Conservation (phyloP, 1,140 invertebrate species). For the Hypsibius dujardini region DNA sequence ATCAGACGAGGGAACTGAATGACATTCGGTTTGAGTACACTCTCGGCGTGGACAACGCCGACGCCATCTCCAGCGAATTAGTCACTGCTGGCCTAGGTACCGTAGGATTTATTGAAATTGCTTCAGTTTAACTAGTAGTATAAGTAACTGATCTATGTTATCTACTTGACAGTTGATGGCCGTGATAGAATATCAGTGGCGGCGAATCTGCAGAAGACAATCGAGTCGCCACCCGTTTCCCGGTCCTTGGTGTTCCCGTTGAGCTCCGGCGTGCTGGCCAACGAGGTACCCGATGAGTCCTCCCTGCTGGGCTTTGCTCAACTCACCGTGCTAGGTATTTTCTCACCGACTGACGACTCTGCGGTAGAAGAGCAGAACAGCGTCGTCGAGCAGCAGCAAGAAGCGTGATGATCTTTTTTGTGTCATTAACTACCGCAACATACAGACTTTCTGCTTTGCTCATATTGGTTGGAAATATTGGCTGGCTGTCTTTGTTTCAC, state of each 20-base stretch:
- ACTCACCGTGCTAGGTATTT: constrained; percentile 48
- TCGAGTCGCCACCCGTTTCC: constrained; percentile 41
- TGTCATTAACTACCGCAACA: too few relatives aligned
- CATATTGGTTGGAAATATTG: too few relatives aligned
- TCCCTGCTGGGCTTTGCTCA: constrained; percentile 87
- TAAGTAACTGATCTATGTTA: neutral
- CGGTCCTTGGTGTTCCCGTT: constrained; percentile 73
- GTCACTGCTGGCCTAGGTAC: constrained; percentile 67
- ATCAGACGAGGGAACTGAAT: constrained; percentile 73
- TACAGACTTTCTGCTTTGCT: too few relatives aligned
- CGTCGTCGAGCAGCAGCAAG: too few relatives aligned
- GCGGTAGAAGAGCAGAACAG: neutral
- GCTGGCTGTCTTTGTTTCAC: too few relatives aligned
- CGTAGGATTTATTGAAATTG: neutral
- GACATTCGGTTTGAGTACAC: constrained; percentile 76
- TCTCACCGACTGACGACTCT: neutral
- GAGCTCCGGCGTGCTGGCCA: constrained; percentile 57
- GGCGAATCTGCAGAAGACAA: constrained; percentile 72
- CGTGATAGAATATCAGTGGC: constrained; percentile 44
- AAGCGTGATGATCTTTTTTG: too few relatives aligned
- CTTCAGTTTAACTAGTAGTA: neutral
- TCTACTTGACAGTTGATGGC: neutral
- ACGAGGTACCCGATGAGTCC: constrained; percentile 77
- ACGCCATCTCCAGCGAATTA: constrained; percentile 80
- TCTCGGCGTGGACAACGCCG: constrained; percentile 52